Percentiles rank a stretch among this genome's conserved stretches.
Evolutionary conservation across 2,888 invertebrate genomes (phyloP).

Genomic region (Brachypalpus laphriformis): DNA sequence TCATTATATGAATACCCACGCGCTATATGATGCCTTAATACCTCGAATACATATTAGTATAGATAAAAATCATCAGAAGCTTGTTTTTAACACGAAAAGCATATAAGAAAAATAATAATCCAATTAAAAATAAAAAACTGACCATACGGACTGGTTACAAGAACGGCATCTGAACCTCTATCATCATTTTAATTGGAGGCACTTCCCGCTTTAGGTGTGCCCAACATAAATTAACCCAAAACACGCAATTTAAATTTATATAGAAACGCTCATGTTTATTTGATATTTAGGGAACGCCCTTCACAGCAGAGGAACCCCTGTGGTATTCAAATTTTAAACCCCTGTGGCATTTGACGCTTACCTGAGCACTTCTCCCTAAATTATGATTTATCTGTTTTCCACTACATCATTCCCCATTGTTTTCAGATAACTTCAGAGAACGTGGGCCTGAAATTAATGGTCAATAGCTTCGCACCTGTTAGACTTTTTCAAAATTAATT

Average conservation of each 20-base stretch:
- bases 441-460: slow-evolving; percentile 45
- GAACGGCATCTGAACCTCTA: neutral
- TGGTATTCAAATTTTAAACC: slow-evolving; percentile 4
- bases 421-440: neutral
- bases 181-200: neutral
- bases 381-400: slow-evolving; percentile 50
- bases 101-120: slow-evolving; percentile 6
- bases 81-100: neutral
- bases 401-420: slow-evolving; percentile 8
- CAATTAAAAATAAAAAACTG: slow-evolving; percentile 21
- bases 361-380: slow-evolving; percentile 15
- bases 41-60: neutral
- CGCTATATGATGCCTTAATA: neutral
- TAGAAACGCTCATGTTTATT: slow-evolving; percentile 2
- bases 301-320: slow-evolving; percentile 10
- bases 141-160: neutral
- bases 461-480: slow-evolving; percentile 42
- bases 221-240: slow-evolving; percentile 33
- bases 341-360: slow-evolving; percentile 23
- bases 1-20: neutral
- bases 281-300: slow-evolving; percentile 27
- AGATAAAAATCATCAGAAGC: neutral
- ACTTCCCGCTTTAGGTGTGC: neutral
- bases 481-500: neutral
- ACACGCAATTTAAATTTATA: slow-evolving; percentile 20